A percentile compares a stretch with the other conserved stretches of the same genome.
Evolutionary conservation across 53 echinoderm and acorn worm genomes (phyloP).

Genomic region (Patiria pectinifera): DNA sequence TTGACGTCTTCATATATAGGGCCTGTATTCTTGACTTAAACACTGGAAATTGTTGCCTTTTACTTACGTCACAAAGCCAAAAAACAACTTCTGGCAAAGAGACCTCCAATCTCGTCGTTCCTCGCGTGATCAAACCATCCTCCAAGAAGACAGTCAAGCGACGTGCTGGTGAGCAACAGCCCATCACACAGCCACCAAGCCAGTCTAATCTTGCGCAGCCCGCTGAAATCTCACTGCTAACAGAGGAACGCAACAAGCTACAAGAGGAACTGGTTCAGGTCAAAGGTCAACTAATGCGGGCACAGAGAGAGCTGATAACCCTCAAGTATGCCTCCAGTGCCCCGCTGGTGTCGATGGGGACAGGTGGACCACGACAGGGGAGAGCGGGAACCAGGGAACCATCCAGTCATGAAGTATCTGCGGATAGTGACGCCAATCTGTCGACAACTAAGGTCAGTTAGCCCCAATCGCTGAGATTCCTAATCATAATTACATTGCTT

Average conservation of each 20-base stretch:
- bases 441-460: conserved; percentile 10
- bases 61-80: not conserved
- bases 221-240: conserved; percentile 42
- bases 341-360: not conserved
- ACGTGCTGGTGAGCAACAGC: not conserved
- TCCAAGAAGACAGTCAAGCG: conserved; percentile 22
- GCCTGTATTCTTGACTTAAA: too few species aligned
- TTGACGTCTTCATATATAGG: too few species aligned
- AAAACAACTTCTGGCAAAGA: not conserved
- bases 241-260: conserved; percentile 61
- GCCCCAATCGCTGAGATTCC: not conserved
- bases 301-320: conserved; percentile 70
- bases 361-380: not conserved
- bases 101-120: not conserved
- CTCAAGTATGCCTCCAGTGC: conserved; percentile 56
- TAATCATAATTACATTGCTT: not conserved
- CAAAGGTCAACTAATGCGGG: conserved; percentile 64
- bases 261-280: conserved; percentile 61
- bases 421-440: not conserved
- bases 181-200: not conserved
- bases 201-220: not conserved
- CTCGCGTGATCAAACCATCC: not conserved
- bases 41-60: not conserved
- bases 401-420: not conserved
- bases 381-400: not conserved